Evolutionary conservation across 2,113 vertebrate species (phyloP).

Genomic region (Empidonax traillii): DNA sequence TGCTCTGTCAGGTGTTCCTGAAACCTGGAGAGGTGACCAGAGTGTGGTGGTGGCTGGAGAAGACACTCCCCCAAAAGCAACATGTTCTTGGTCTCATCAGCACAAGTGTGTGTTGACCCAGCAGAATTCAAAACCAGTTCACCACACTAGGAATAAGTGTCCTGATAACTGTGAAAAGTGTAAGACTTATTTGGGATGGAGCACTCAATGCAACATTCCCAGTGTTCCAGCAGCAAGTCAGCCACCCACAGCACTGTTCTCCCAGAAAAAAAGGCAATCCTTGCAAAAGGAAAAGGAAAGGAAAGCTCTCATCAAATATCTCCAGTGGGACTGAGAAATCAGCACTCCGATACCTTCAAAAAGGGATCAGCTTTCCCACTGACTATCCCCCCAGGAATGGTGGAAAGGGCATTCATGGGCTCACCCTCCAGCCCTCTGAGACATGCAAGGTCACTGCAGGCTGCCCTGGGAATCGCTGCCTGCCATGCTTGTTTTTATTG

Average conservation of each 20-base stretch:
- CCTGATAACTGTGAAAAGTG: neutral
- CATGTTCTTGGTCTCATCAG: neutral
- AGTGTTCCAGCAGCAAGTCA: neutral
- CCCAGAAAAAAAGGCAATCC: neutral
- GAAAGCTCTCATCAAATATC: neutral
- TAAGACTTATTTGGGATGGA: neutral
- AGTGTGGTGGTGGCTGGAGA: neutral
- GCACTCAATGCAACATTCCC: neutral
- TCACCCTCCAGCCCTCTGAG: no score
- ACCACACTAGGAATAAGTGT: neutral
- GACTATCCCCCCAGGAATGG: neutral
- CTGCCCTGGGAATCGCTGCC: fast-evolving
- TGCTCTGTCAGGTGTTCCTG: neutral
- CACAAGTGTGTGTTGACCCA: neutral
- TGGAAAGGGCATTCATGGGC: neutral
- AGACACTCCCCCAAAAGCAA: neutral
- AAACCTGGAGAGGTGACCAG: neutral
- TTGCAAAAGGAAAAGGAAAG: neutral
- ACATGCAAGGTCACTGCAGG: neutral
- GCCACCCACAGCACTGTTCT: neutral
- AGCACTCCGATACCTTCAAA: fast-evolving
- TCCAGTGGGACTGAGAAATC: neutral
- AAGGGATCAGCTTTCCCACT: neutral
- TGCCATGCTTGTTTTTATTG: fast-evolving
- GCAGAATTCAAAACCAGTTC: neutral